Percentiles rank a stretch among this genome's conserved stretches.
phyloP scores from a whole-genome alignment of 2,888 invertebrate species.

The Strigamia maritima region DNA sequence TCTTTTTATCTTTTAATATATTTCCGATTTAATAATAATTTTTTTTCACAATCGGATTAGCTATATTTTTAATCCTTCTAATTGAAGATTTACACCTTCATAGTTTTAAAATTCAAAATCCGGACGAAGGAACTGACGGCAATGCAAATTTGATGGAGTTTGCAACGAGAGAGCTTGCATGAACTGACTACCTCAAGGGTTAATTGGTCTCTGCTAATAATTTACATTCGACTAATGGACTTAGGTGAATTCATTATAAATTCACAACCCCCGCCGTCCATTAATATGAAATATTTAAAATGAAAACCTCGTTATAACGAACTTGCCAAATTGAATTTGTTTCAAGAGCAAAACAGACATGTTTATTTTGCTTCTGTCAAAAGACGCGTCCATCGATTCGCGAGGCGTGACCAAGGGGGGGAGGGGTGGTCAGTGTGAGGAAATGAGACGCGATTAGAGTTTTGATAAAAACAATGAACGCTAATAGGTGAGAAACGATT shows the following conservation, averaged over 20 bases:
- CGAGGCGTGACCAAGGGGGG: too few species aligned
- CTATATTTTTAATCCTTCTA: background rate
- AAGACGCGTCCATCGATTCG: too few species aligned
- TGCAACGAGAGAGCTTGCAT: background rate
- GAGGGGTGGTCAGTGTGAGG: too few species aligned
- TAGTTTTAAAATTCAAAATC: background rate
- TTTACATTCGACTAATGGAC: conserved; percentile 2
- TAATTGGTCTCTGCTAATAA: conserved; percentile 2
- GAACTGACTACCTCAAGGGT: background rate
- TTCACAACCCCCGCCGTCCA: background rate
- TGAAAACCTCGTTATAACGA: background rate
- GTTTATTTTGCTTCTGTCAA: too few species aligned
- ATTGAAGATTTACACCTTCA: background rate
- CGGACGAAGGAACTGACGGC: background rate
- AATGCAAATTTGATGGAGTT: conserved; percentile 2
- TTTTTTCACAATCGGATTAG: too few species aligned
- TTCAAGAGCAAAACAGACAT: too few species aligned
- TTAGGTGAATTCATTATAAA: conserved; percentile 15
- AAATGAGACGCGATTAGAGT: too few species aligned
- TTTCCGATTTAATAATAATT: too few species aligned
- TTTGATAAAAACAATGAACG: too few species aligned
- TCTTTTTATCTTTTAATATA: too few species aligned
- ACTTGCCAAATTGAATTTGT: background rate
- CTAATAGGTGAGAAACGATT: too few species aligned
- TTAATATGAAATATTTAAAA: background rate